These are phyloP conservation scores for Cephus rjabovi DNA, from an alignment of 2,888 invertebrate species.

Conservation along the genomic window DNA sequence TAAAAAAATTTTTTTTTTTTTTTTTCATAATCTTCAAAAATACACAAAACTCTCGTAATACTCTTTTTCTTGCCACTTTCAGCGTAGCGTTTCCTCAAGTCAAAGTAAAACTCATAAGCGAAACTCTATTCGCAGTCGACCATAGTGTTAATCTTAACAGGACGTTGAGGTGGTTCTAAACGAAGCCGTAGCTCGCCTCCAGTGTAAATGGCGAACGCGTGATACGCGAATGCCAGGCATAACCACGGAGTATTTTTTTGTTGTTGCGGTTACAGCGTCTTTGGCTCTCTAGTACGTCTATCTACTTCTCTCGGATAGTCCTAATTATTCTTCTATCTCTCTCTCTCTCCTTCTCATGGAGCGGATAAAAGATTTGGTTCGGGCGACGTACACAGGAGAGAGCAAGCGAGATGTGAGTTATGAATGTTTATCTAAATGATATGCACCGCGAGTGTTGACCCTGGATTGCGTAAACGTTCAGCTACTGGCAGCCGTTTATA, in stretches of 20 bases:
- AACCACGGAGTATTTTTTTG: not conserved
- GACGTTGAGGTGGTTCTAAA: too few species aligned
- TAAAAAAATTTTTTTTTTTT: not conserved
- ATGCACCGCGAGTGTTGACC: conserved; percentile 48
- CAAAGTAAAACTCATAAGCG: not conserved
- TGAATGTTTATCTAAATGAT: conserved; percentile 49
- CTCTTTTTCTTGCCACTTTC: not conserved
- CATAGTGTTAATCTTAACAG: not conserved
- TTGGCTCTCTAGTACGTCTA: not conserved
- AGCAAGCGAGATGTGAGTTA: conserved; percentile 25
- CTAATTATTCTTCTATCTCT: not conserved
- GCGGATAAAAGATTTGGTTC: not conserved
- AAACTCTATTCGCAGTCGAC: not conserved
- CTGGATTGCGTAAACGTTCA: conserved; percentile 44
- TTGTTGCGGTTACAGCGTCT: not conserved
- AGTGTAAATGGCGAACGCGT: not conserved
- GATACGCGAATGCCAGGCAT: not conserved
- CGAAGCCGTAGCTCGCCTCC: not conserved
- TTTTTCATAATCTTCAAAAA: not conserved
- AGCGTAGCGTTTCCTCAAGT: not conserved
- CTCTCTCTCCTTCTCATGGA: not conserved
- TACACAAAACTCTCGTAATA: not conserved
- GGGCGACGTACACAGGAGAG: not conserved
- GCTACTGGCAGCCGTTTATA: not conserved
- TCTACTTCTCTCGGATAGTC: not conserved